Conservation (phyloP, 1,140 invertebrate genomes). For the Anagrus nilaparvatae region DNA sequence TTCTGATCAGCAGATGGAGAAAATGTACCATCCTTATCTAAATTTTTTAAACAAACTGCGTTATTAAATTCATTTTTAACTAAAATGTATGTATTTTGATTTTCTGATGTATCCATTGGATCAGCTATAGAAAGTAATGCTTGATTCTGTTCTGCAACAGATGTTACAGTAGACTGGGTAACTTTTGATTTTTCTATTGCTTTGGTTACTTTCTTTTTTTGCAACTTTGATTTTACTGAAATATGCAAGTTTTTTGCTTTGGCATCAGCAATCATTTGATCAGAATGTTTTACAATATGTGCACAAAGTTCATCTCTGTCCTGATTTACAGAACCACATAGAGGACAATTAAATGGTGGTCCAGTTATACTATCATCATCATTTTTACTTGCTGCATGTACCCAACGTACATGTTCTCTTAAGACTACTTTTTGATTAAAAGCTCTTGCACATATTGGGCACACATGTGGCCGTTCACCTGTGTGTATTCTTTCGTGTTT, state of each 20-base stretch:
- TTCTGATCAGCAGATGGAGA: neutral
- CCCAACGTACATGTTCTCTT: constrained; percentile 43
- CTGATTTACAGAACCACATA: constrained; percentile 36
- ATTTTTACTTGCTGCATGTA: constrained; percentile 39
- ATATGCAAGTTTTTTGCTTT: constrained; percentile 34
- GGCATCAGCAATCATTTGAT: constrained; percentile 40
- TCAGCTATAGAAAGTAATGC: constrained; percentile 29
- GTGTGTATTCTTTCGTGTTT: constrained; percentile 55
- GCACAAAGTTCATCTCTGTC: constrained; percentile 43
- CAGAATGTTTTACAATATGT: constrained; percentile 45
- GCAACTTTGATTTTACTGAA: constrained; percentile 22
- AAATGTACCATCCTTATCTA: neutral
- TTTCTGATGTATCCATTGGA: constrained; percentile 4
- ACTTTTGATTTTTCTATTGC: constrained; percentile 10
- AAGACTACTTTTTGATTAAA: constrained; percentile 48
- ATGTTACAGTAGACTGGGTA: neutral
- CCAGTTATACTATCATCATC: constrained; percentile 25
- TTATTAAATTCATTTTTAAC: constrained; percentile 15
- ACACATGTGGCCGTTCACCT: constrained; percentile 56
- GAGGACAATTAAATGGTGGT: constrained; percentile 34
- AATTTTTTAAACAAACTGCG: constrained; percentile 4
- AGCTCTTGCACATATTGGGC: constrained; percentile 51
- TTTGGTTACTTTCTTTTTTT: constrained; percentile 25
- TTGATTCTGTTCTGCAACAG: constrained; percentile 21
- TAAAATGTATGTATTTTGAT: constrained; percentile 16